Evolutionary conservation across 2,888 invertebrate species (phyloP), one percentile per base, ranked within the genome.

Genomic region (Leucania comma): DNA sequence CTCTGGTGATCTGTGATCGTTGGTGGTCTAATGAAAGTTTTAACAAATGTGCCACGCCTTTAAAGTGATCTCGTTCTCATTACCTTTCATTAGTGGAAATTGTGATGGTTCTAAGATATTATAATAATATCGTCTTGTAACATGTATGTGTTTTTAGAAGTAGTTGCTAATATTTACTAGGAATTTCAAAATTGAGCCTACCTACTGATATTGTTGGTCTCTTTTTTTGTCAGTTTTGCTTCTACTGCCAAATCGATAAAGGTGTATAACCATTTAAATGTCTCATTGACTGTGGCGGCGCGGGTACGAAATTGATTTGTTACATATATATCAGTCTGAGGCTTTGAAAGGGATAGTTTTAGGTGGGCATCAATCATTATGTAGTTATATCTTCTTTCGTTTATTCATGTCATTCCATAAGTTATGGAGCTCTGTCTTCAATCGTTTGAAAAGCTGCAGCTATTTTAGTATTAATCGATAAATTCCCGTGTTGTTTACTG

Each of bases 21-120:
- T 83, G 88, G 88, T 88, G 90, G 90, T 90, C 90, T 81, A 76
- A 70, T 67, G 58, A 68, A 63, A 79, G 59, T 54, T 68, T 71
- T 70, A 74, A 72, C 61, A 73, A 77, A 72, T 72, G 32, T 53
- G 61, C 24, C 22, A 61, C n/a, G 9, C 12, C 46, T 60, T 65
- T 53, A 12, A 32, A 51, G 50, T 65, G 53, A 64, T 76, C 65
- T 57, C 9, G 42, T 56, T 75, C 29, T 46, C 14, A 60, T 73
- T 75, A 56, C 42, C 56, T 61, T 68, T 60, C 35, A 75, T 75
- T 68, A 51, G 42, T 51, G 10, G 20, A 42, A n/a, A 26, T 54
- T 2, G 5, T 56, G 29, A 46, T 58, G 17, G 26, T 22, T 46
- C 53, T 48, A 5, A 42, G 42, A 42, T 42, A 20, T 42, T 42